Percentiles rank a stretch among this genome's conserved stretches.
These are phyloP conservation scores for Oncorhynchus gorbuscha DNA, from an alignment of 2,113 vertebrate species.

Conservation along the genomic window DNA sequence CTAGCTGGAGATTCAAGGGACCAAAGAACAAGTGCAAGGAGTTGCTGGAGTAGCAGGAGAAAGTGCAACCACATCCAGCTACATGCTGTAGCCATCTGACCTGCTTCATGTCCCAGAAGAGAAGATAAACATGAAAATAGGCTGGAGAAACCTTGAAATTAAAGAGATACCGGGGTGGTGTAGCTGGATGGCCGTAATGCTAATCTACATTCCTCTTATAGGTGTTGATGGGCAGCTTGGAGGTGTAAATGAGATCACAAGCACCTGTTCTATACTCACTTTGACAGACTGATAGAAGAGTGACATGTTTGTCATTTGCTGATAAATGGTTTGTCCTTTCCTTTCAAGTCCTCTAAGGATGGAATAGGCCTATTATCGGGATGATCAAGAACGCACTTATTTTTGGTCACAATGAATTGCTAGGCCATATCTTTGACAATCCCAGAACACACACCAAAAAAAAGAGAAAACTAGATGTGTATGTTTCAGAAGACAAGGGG, in stretches of 20 bases:
- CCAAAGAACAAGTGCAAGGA: not conserved
- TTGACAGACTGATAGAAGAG: not conserved
- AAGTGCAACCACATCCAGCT: not conserved
- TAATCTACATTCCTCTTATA: slow-evolving; percentile 33
- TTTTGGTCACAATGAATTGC: too few relatives aligned
- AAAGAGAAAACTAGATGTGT: too few relatives aligned
- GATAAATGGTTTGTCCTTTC: not conserved
- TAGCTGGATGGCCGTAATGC: slow-evolving; percentile 4
- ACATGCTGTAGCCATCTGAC: slow-evolving; percentile 53
- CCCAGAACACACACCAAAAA: too few relatives aligned
- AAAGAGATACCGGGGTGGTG: slow-evolving; percentile 18
- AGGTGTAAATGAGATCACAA: slow-evolving; percentile 48
- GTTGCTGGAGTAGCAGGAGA: not conserved
- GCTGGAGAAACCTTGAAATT: not conserved
- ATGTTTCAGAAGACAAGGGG: too few relatives aligned
- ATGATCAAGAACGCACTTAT: too few relatives aligned
- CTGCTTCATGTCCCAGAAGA: slow-evolving; percentile 7
- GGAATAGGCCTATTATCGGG: not conserved
- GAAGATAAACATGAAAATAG: slow-evolving; percentile 7
- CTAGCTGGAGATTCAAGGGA: not conserved
- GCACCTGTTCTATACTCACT: slow-evolving; percentile 21
- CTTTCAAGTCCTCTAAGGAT: not conserved
- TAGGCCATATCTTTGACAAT: too few relatives aligned
- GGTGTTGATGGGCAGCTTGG: slow-evolving; percentile 36
- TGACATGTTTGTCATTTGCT: not conserved